phyloP scores from a whole-genome alignment of 1,140 invertebrate genomes.

The Euura lappo region DNA sequence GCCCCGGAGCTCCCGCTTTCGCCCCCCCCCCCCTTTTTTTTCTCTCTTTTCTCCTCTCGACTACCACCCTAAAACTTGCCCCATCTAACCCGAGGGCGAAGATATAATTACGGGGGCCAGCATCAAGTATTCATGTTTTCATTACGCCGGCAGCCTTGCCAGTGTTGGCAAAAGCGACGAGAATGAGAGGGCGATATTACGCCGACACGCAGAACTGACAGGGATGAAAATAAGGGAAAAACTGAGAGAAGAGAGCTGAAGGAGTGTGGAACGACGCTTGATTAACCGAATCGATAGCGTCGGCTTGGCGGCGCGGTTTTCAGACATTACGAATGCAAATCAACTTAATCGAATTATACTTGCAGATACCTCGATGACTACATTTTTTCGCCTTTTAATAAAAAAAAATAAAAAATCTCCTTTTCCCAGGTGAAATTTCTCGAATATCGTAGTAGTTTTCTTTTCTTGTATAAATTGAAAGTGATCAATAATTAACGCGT shows the following conservation, averaged over 20 bases:
- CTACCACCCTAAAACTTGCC: not conserved
- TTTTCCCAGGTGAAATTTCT: no score
- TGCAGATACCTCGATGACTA: constrained; percentile 23
- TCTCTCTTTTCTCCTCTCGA: constrained; percentile 17
- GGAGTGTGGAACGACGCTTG: constrained; percentile 15
- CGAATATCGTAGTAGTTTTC: no score
- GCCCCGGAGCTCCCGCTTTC: constrained; percentile 17
- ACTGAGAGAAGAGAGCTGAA: constrained; percentile 8
- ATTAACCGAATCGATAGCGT: constrained; percentile 31
- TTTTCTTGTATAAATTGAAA: no score
- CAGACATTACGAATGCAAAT: constrained; percentile 32
- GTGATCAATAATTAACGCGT: no score
- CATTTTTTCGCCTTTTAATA: not conserved
- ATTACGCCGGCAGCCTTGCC: constrained; percentile 47
- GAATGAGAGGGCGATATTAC: not conserved
- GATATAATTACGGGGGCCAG: constrained; percentile 56
- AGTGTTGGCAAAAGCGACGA: constrained; percentile 11
- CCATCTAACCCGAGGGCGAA: constrained; percentile 51
- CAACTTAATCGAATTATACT: constrained; percentile 32
- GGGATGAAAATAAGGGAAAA: not conserved
- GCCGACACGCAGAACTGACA: not conserved
- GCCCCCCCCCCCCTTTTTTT: constrained; percentile 19
- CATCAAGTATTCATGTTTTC: constrained; percentile 61
- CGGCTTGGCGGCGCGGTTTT: not conserved
- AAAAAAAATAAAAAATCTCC: no score